Conservation (phyloP, 2,113 vertebrate genomes). For the Hipposideros armiger region DNA sequence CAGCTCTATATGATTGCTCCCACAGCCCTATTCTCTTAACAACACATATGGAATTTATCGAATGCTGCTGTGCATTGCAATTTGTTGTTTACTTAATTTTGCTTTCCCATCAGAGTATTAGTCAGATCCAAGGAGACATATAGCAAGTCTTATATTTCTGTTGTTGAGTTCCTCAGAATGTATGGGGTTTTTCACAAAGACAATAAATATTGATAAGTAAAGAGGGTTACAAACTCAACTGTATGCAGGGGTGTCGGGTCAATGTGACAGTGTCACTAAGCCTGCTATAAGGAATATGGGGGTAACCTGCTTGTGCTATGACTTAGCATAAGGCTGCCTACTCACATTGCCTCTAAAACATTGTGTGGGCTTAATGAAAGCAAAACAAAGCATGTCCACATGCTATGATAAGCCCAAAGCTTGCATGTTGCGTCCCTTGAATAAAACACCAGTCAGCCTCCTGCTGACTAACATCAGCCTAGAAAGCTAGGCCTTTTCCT, state of each 20-base stretch:
- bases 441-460: neutral
- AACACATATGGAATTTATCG: neutral
- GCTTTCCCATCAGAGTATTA: neutral
- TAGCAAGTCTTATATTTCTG: neutral
- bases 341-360: neutral
- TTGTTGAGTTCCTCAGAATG: neutral
- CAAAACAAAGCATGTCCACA: neutral
- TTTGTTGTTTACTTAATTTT: neutral
- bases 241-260: neutral
- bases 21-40: neutral
- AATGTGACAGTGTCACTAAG: neutral
- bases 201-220: constrained; percentile 48
- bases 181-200: neutral
- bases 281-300: neutral
- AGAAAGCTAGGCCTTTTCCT: neutral
- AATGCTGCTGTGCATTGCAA: neutral
- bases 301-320: neutral
- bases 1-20: neutral
- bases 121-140: neutral
- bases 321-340: neutral
- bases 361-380: neutral
- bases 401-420: neutral
- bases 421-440: neutral
- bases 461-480: neutral
- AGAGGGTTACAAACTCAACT: neutral